These are phyloP conservation scores for Drosophila sordidula DNA, from an alignment of 2,888 invertebrate species.

Conservation along the genomic window DNA sequence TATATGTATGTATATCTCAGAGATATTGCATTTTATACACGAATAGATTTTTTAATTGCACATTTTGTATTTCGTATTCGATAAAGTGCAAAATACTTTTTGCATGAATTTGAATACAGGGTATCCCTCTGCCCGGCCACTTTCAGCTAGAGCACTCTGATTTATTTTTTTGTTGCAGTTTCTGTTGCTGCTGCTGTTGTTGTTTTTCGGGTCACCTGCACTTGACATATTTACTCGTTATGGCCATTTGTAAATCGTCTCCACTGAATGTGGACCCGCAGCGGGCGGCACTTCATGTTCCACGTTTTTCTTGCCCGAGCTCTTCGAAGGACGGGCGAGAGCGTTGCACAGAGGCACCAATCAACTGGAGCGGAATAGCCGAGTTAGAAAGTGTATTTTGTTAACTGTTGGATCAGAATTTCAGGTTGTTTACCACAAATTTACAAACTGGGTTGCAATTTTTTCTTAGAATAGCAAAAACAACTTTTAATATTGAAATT, in stretches of 20 bases:
- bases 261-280: slow-evolving; percentile 23
- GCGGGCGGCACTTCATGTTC: slow-evolving; percentile 39
- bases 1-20: too few species aligned
- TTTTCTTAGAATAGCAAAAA: too few species aligned
- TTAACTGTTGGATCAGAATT: neutral
- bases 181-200: slow-evolving; percentile 13
- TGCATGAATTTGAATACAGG: neutral
- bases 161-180: slow-evolving; percentile 15
- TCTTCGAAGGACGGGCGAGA: neutral
- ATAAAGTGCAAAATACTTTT: too few species aligned
- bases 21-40: neutral
- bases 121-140: neutral
- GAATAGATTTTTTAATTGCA: too few species aligned
- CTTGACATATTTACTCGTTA: slow-evolving; percentile 84
- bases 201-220: slow-evolving; percentile 67
- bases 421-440: neutral
- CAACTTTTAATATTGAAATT: too few species aligned
- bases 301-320: slow-evolving; percentile 12
- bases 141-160: neutral
- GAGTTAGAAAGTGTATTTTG: neutral
- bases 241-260: slow-evolving; percentile 70
- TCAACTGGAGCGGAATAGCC: slow-evolving; percentile 1
- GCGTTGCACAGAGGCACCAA: neutral
- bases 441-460: neutral
- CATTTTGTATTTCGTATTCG: too few species aligned